Evolutionary conservation across 2,888 invertebrate genomes (phyloP).

Genomic region (Acanthosepion pharaonis): DNA sequence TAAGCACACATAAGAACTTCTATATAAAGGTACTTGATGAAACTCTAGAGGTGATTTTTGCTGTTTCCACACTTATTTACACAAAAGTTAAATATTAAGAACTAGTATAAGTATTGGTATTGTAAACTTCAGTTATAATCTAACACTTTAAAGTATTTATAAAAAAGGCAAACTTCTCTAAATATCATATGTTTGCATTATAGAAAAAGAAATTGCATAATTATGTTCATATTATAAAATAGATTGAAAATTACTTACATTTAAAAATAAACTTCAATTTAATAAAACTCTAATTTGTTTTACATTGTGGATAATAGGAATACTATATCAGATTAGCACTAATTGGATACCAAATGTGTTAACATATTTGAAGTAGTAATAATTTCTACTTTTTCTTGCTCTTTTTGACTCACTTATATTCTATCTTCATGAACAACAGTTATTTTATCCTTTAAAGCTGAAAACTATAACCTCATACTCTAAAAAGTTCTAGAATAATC

Average conservation of each 20-base stretch:
- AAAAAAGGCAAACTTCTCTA: background rate
- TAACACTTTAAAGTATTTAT: background rate
- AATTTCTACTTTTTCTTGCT: no score
- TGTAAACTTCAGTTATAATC: no score
- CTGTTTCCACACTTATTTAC: background rate
- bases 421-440: no score
- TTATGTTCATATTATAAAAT: background rate
- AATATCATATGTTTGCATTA: background rate
- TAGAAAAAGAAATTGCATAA: background rate
- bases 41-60: background rate
- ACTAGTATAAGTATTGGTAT: background rate
- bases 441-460: no score
- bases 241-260: background rate
- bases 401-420: no score
- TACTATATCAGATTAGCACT: no score
- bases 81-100: background rate
- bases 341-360: no score
- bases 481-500: no score
- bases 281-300: background rate
- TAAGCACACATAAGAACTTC: slow-evolving; percentile 44
- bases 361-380: no score
- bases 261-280: background rate
- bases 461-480: no score
- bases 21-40: slow-evolving; percentile 43
- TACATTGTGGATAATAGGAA: background rate